Evolutionary conservation across 2,797 vertebrate species (phyloP).

Genomic region (Rhyacichthys aspro): DNA sequence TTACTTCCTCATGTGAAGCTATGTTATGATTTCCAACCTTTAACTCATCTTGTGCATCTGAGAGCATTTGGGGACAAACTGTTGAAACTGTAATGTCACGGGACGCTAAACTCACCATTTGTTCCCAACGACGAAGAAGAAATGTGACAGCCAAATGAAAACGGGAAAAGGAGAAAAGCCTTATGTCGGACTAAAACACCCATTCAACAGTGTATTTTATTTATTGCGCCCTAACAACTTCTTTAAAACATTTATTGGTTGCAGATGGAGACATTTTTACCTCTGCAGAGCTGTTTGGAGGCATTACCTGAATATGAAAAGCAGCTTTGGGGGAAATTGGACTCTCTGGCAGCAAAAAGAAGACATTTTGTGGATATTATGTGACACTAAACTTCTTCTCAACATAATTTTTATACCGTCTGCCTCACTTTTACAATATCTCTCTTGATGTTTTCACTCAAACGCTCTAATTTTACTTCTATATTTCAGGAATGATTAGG

Average conservation of each 20-base stretch:
- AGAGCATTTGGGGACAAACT: not conserved
- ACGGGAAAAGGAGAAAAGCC: not conserved
- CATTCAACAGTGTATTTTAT: not conserved
- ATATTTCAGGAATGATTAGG: no score
- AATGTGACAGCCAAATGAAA: not conserved
- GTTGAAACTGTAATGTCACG: conserved; percentile 20
- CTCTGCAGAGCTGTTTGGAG: not conserved
- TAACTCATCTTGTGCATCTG: no score
- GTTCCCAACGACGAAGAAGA: conserved; percentile 8
- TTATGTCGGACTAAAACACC: not conserved
- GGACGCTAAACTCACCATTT: conserved; percentile 27
- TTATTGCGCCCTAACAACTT: not conserved
- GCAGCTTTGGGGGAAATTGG: not conserved
- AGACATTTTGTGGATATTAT: not conserved
- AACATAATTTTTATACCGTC: not conserved
- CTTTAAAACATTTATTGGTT: conserved; percentile 6
- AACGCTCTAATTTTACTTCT: no score
- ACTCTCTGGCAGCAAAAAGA: conserved; percentile 3
- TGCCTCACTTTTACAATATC: not conserved
- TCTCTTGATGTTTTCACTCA: no score
- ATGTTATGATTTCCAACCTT: no score
- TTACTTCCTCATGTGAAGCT: no score
- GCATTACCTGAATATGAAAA: conserved; percentile 3
- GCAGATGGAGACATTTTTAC: not conserved
- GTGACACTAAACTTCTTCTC: conserved; percentile 11